Base-by-base conservation (phyloP, 1,140 invertebrate species). In the Neoseiulus cucumeris region DNA sequence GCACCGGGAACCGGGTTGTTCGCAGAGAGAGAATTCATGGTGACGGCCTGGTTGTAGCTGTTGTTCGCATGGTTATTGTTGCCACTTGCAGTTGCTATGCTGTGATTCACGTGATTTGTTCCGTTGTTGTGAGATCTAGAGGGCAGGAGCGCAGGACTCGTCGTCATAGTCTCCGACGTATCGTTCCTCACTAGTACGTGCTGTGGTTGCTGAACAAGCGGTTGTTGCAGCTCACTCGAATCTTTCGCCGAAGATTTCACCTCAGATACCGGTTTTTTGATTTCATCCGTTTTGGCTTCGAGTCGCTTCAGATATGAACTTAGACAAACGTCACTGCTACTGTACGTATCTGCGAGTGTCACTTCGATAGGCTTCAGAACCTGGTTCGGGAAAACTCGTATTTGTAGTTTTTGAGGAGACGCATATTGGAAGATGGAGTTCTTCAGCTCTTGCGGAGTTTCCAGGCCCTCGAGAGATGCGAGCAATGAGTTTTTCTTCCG, bases 401-500 rank as follows among this genome's bases (percentile, higher is more conserved):
- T 14, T 17, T 25, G 51, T 20, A 59, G 33, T 25, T 59, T 59
- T 25, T 59, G 51, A 4, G 51, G 51, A 12, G 51, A 25, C 22
- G 51, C 51, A 25, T 29, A 59, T 59, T 59, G 17, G 33, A 59
- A 59, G 5, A 59, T 59, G 12, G 51, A 59, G 33, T 59, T 59
- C 51, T 59, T 59, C 22, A 59, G 22, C 22, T 59, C 51, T 25
- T 59, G 51, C 4, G 51, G 51, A 29, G 51, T 59, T 33, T 59
- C 51, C 4, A 59, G 51, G 17, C 51, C 51, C 9, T 59, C 51
- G 14, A 59, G 22, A 6, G 51, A 25, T 17, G 51, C 51, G 14
- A 59, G 51, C 25, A 59, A 20, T 25, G 51, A 59, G 9, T 59
- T 59, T 25, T 59, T 59, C 22, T 59, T 59, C 33, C 75, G 79